Base-by-base conservation (phyloP, 2,797 vertebrate genomes). In the Pseudopleuronectes americanus region DNA sequence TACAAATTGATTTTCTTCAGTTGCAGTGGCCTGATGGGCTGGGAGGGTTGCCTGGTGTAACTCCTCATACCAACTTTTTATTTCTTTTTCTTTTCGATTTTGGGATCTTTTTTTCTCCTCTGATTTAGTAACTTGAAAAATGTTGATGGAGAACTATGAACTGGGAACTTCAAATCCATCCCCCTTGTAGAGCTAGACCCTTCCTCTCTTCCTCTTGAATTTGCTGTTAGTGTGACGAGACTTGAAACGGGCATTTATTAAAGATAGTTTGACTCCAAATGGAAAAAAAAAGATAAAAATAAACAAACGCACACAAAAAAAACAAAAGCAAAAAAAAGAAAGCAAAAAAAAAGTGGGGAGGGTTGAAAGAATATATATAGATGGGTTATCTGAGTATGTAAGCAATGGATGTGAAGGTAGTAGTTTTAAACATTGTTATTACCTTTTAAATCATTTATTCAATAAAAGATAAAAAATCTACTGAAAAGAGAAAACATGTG, bases 381-480 rank as follows among this genome's bases (percentile, higher is more conserved):
- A 94, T 94, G 95, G 96, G 93, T 96, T 97, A 95, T 96, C 94
- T 95, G 95, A 96, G 93, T 96, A 95, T 97, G 96, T 97, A 96
- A 96, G 96, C 95, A 95, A 96, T 96, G 96, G 95, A 95, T 97
- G 96, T 98, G 97, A 96, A 96, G 95, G 97, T 96, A 96, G 96
- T 98, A 97, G 97, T 98, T 99, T 98, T 96, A 97, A 98, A 99
- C 96, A 97, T 96, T 98, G 97, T 98, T 97, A 97, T 96, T 97
- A 97, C 95, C 94, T 98, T 99, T 98, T 96, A 96, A 98, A 97
- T 96, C 96, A 97, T 98, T 98, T 98, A 99, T 97, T 96, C 97
- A 98, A 99, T 98, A 99, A 98, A 99, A 93, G 95, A 89, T 74
- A 91, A 52, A 38, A 96, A 95, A 93, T 83, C 79, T 82, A 84